A percentile compares a stretch with the other conserved stretches of the same genome.
phyloP scores from a whole-genome alignment of 2,113 vertebrate genomes.

The Rhynchomys soricoides region DNA sequence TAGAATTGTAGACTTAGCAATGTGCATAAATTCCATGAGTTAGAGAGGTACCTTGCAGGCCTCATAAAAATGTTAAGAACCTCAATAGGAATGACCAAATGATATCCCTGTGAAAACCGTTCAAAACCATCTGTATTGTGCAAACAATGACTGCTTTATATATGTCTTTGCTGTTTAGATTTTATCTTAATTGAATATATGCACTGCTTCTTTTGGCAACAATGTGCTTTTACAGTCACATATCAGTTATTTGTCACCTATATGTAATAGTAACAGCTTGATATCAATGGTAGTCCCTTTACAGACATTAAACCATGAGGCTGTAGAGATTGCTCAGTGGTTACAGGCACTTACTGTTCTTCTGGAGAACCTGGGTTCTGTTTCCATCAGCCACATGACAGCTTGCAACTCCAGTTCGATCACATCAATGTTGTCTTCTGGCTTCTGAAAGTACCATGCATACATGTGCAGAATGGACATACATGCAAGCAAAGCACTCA shows the following conservation, averaged over 20 bases:
- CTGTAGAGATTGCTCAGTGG: neutral
- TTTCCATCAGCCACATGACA: neutral
- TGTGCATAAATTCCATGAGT: neutral
- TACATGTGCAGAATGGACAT: neutral
- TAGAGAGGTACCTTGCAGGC: neutral
- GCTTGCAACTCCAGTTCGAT: neutral
- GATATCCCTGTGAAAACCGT: neutral
- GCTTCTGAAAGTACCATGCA: neutral
- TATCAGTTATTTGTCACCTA: neutral
- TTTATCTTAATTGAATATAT: neutral
- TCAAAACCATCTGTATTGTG: neutral
- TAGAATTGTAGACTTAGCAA: neutral
- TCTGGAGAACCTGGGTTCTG: neutral
- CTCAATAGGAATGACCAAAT: neutral
- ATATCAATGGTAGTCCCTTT: neutral
- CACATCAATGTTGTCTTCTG: neutral
- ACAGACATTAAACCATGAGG: neutral
- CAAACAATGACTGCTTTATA: constrained; percentile 32
- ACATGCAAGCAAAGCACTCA: too few species aligned
- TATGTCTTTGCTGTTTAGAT: neutral
- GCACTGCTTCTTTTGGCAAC: neutral
- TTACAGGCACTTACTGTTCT: neutral
- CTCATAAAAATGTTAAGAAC: constrained; percentile 5
- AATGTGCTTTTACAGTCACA: neutral
- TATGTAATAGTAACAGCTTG: neutral